phyloP scores from a whole-genome alignment of 2,113 vertebrate species.

The Lepidothrix coronata region DNA sequence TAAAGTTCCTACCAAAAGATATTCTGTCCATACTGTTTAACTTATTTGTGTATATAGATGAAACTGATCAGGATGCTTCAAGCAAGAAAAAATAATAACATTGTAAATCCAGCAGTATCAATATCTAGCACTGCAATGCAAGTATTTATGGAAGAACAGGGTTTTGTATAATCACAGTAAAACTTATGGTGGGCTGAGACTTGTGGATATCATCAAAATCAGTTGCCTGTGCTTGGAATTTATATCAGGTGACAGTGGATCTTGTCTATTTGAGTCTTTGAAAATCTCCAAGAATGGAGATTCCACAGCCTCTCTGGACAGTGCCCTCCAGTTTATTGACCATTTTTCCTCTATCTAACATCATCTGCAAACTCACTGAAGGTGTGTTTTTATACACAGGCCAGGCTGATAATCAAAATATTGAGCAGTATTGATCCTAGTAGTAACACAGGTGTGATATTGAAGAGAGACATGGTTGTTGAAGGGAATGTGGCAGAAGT shows the following conservation, averaged over 20 bases:
- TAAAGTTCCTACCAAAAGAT: not conserved
- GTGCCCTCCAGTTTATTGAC: not conserved
- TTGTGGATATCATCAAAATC: not conserved
- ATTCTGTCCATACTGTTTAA: not conserved
- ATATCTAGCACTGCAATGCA: not conserved
- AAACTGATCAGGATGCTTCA: not conserved
- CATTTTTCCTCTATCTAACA: not conserved
- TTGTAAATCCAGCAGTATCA: not conserved
- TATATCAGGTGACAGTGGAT: not conserved
- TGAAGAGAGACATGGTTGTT: not conserved
- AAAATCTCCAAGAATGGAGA: not conserved
- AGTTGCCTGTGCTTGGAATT: not conserved
- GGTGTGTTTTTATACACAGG: not conserved
- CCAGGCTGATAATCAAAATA: not conserved
- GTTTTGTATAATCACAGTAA: not conserved
- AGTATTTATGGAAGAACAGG: not conserved
- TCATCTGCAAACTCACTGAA: not conserved
- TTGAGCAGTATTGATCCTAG: not conserved
- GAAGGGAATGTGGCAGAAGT: not conserved
- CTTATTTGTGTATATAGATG: not conserved
- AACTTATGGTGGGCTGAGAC: not conserved
- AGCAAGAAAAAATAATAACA: not conserved
- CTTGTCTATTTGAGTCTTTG: not conserved
- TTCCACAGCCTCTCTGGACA: not conserved
- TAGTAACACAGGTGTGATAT: not conserved